Evolutionary conservation across 2,888 invertebrate species (phyloP).

Genomic region (Amphipoea oculea): DNA sequence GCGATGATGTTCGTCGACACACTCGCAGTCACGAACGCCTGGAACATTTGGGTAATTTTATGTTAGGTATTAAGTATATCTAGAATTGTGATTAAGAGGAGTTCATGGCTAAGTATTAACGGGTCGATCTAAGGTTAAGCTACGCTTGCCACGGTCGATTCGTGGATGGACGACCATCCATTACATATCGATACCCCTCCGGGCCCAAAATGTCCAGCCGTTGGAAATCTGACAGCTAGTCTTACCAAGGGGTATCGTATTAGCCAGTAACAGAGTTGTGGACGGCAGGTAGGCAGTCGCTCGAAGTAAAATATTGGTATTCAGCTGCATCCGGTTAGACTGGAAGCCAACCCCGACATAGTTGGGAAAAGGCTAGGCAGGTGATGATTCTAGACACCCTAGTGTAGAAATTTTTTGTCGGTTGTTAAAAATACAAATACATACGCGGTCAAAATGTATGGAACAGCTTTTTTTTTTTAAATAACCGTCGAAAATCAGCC

Average conservation of each 20-base stretch:
- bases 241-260: background rate
- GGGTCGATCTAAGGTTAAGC: background rate
- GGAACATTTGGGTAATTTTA: slow-evolving; percentile 50
- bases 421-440: too few species aligned
- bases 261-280: background rate
- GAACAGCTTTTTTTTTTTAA: too few species aligned
- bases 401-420: too few species aligned
- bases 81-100: background rate
- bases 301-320: too few species aligned
- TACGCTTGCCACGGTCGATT: background rate
- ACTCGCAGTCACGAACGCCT: slow-evolving; percentile 85
- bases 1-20: slow-evolving; percentile 84
- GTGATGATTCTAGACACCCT: too few species aligned
- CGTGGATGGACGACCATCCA: background rate
- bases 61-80: background rate
- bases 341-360: too few species aligned
- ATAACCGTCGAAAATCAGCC: too few species aligned
- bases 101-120: background rate
- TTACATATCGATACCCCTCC: background rate
- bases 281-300: background rate
- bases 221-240: background rate
- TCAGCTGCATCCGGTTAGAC: too few species aligned
- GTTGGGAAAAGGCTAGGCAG: too few species aligned
- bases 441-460: too few species aligned
- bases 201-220: background rate